phyloP scores from a whole-genome alignment of 1,140 invertebrate species.

The Calliphora vicina region DNA sequence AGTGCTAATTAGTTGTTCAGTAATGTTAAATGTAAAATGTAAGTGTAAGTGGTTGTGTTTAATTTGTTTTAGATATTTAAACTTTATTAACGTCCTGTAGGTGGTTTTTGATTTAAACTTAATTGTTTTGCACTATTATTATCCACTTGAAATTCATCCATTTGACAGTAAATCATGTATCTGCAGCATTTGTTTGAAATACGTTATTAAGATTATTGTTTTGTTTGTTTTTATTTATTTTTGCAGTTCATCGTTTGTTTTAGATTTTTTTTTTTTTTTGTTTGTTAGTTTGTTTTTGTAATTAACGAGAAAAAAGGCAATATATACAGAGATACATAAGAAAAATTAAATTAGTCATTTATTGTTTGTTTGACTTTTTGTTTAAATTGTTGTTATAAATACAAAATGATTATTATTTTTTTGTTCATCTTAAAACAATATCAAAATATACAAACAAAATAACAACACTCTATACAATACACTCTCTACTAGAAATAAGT shows the following conservation, averaged over 20 bases:
- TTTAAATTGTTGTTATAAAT: background rate
- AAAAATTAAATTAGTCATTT: background rate
- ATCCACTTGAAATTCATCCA: slow-evolving; percentile 78
- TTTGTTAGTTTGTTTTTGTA: background rate
- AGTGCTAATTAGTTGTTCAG: background rate
- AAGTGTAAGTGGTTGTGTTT: background rate
- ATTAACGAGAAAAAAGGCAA: slow-evolving; percentile 15
- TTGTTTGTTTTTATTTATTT: background rate
- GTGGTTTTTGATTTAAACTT: slow-evolving; percentile 54
- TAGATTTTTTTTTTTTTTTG: background rate
- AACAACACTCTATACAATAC: background rate
- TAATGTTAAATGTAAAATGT: too few relatives aligned
- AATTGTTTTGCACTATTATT: slow-evolving; percentile 61
- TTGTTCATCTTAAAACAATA: too few relatives aligned
- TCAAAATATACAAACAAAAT: background rate
- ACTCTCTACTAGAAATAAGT: too few relatives aligned
- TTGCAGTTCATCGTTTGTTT: background rate
- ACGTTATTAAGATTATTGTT: background rate
- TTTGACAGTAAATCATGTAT: slow-evolving; percentile 81
- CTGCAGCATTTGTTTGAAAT: slow-evolving; percentile 65
- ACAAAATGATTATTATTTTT: background rate
- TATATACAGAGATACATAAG: slow-evolving; percentile 19
- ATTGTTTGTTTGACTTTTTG: too few relatives aligned
- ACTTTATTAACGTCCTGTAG: slow-evolving; percentile 40
- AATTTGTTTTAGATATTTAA: background rate